These are phyloP conservation scores for Calliopum simillimum DNA, from an alignment of 2,888 invertebrate species.

Conservation along the genomic window DNA sequence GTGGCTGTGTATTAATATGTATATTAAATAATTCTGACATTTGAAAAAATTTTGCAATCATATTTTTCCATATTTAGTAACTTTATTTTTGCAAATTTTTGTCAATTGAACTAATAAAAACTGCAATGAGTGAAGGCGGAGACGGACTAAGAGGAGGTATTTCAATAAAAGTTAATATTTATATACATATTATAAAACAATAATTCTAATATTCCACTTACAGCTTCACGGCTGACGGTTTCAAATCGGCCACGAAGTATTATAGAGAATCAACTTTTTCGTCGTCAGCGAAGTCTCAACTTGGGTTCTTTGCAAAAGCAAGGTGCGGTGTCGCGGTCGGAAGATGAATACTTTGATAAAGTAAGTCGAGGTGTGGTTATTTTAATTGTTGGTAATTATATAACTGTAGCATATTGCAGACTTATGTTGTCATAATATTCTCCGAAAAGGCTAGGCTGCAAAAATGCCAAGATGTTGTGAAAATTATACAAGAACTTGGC, in stretches of 20 bases:
- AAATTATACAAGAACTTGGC: slow-evolving; percentile 63
- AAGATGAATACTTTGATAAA: not conserved
- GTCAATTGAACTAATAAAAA: not conserved
- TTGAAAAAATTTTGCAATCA: not conserved
- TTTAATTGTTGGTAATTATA: not conserved
- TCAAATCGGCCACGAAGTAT: slow-evolving; percentile 58
- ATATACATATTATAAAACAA: not conserved
- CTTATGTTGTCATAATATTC: slow-evolving; percentile 64
- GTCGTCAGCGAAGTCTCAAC: slow-evolving; percentile 62
- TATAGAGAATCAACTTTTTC: slow-evolving; percentile 62
- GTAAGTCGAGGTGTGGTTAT: not conserved
- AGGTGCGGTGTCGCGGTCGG: slow-evolving; percentile 31
- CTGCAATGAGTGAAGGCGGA: not conserved
- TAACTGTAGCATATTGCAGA: slow-evolving; percentile 51
- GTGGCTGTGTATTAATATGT: not conserved
- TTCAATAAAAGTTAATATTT: not conserved
- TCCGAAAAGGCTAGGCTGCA: slow-evolving; percentile 62
- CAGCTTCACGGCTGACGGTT: slow-evolving; percentile 35
- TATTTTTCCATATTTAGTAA: not conserved
- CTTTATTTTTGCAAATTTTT: not conserved
- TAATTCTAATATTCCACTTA: not conserved
- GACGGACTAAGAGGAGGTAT: too few species aligned
- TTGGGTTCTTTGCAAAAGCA: slow-evolving; percentile 53
- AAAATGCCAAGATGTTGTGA: slow-evolving; percentile 64
- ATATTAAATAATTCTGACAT: slow-evolving; percentile 12